These are phyloP conservation scores for Laterallus jamaicensis DNA, from an alignment of 2,113 vertebrate genomes.

Conservation along the genomic window DNA sequence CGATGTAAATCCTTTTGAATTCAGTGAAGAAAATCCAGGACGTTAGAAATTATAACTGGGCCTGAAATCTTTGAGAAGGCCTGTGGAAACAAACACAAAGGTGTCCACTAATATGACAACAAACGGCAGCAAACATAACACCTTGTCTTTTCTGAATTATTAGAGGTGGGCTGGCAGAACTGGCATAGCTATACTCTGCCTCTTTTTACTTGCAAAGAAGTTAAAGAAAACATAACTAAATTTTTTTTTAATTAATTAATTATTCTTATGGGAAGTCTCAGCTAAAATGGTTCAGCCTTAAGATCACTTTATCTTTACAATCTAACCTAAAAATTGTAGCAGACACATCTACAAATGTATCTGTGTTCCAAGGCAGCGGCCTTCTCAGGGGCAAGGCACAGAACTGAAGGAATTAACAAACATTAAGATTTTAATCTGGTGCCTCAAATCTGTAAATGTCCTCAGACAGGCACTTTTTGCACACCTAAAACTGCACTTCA, in stretches of 20 bases:
- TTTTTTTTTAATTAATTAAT: background rate
- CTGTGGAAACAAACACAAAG: background rate
- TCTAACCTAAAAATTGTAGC: background rate
- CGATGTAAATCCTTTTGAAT: background rate
- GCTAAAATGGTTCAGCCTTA: background rate
- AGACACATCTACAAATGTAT: background rate
- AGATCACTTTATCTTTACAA: background rate
- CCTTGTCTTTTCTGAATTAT: background rate
- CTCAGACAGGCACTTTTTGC: background rate
- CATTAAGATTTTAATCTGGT: background rate
- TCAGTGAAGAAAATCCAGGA: background rate
- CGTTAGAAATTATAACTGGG: background rate
- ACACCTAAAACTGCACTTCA: background rate
- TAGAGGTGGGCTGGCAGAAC: background rate
- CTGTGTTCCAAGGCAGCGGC: background rate
- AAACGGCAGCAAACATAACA: background rate
- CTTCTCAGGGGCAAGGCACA: background rate
- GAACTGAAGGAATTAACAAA: background rate
- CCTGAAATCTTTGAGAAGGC: background rate
- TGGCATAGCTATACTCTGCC: background rate
- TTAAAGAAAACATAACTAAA: background rate
- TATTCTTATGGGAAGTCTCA: background rate
- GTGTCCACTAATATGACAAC: background rate
- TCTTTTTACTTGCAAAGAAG: background rate
- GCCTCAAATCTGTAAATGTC: background rate